phyloP scores from a whole-genome alignment of 2,113 vertebrate species.

The Phylloscopus trochiloides region DNA sequence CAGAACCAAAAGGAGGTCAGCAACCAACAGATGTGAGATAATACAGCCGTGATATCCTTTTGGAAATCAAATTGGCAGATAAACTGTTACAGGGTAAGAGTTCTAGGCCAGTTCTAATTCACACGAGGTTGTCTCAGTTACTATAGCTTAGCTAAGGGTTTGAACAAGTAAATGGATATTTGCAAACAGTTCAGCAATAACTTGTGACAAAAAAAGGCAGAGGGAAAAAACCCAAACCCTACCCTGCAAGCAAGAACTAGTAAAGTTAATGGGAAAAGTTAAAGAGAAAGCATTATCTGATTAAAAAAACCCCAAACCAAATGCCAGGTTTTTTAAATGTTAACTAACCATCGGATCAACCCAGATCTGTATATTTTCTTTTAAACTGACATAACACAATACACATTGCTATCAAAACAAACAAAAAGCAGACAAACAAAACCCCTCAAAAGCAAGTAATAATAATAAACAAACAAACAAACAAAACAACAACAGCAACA shows the following conservation, averaged over 20 bases:
- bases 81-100: background rate
- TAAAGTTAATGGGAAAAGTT: background rate
- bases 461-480: no score
- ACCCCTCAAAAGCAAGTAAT: background rate
- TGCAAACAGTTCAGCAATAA: background rate
- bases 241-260: background rate
- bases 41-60: background rate
- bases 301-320: background rate
- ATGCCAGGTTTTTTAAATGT: background rate
- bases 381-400: background rate
- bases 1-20: constrained; percentile 29
- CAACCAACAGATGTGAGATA: background rate
- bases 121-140: background rate
- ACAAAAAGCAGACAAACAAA: background rate
- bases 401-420: background rate
- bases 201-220: background rate
- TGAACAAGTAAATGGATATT: background rate
- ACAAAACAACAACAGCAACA: no score
- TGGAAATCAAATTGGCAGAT: background rate
- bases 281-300: background rate
- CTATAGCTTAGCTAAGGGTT: background rate
- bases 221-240: rapidly evolving
- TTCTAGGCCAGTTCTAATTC: background rate
- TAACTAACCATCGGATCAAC: background rate
- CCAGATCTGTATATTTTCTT: background rate